Base-by-base conservation (phyloP, 2,888 invertebrate genomes). In the Agrilus mali region DNA sequence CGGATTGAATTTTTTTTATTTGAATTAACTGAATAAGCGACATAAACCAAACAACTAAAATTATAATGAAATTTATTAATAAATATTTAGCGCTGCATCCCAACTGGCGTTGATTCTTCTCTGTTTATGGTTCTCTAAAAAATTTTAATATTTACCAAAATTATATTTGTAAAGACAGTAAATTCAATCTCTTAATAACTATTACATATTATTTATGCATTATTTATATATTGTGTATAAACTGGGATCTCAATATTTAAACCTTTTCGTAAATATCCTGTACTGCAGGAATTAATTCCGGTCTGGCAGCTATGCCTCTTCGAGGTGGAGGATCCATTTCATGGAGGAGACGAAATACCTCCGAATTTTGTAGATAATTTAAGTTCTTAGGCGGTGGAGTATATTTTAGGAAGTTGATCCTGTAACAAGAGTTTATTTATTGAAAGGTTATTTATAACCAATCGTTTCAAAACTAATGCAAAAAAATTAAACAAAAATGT, bases 381-480 rank as follows among this genome's bases (percentile, higher is more conserved):
- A 83, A 71, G 47, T 77, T 78, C 40, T 80, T 79, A 47, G 85
- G 80, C 22, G 82, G 82, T 57, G 86, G 86, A 61, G 87, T 83
- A 67, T 85, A 89, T 66, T 90, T 90, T 74, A 87, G 78, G 66
- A 92, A 92, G 72, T 92, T 90, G 45, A 92, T 86, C 62, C 92
- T 90, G 67, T n/a, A 57, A 59, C 46, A 39, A 47, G 45, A 40
- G 35, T 27, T 4, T 13, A 14, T 4, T 16, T 15, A 22, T 14
- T 32, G 8, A 16, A 27, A 3, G n/a, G 7, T 35, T 20, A 20
- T 20, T 20, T 20, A 17, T 17, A 20, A 20, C 4, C 20, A 20
- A 20, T 5, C 7, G 6, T 20, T 20, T 2, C 4, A 20, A 3
- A 20, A 20, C 7, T 6, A 20, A 20, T 3, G 5, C 20, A 20